Evolutionary conservation across 2,113 vertebrate species (phyloP).

Genomic region (Raja brachyura): DNA sequence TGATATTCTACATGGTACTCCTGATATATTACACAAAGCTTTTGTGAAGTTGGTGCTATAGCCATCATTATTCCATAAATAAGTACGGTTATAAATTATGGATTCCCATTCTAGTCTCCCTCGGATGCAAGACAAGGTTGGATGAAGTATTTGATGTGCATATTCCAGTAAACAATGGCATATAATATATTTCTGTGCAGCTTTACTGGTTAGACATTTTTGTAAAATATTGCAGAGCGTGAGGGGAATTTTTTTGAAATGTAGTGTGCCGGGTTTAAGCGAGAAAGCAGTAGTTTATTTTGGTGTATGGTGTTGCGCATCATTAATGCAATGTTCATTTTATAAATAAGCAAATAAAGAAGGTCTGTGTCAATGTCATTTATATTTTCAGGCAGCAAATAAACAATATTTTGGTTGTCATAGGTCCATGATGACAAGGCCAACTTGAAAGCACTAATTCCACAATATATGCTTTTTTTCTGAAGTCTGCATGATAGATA

Average conservation of each 20-base stretch:
- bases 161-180: not conserved
- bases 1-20: not conserved
- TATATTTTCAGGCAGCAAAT: not conserved
- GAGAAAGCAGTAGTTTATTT: not conserved
- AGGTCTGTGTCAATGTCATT: not conserved
- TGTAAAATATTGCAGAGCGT: not conserved
- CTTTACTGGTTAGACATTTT: not conserved
- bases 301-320: not conserved
- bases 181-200: not conserved
- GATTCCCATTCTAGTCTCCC: not conserved
- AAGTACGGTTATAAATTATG: conserved; percentile 18
- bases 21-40: not conserved
- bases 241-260: not conserved
- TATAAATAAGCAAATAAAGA: not conserved
- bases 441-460: not conserved
- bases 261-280: not conserved
- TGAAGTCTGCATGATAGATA: too few species aligned
- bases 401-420: not conserved
- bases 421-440: not conserved
- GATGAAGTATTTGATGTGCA: not conserved
- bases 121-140: not conserved
- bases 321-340: not conserved
- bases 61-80: not conserved
- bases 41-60: not conserved
- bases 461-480: too few species aligned